phyloP scores from a whole-genome alignment of 1,140 invertebrate genomes.

The Drosophila virilis region DNA sequence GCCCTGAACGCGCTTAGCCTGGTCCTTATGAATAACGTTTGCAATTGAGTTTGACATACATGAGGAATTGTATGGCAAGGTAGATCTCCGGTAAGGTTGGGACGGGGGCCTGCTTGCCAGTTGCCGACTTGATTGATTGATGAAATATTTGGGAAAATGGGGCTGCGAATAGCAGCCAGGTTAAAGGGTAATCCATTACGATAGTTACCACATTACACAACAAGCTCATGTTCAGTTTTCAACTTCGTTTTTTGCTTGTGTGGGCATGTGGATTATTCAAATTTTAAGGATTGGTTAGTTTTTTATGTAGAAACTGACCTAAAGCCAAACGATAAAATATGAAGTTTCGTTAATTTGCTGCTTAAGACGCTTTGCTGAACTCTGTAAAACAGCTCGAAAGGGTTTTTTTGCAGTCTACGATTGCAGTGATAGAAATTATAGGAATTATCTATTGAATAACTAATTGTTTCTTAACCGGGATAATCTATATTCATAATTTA shows the following conservation, averaged over 20 bases:
- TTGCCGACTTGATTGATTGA: slow-evolving; percentile 61
- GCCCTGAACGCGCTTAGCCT: background rate
- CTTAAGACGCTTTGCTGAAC: no score
- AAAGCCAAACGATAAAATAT: no score
- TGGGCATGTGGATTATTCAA: background rate
- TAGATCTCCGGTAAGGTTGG: background rate
- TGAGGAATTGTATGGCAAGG: slow-evolving; percentile 9
- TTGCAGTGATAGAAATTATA: no score
- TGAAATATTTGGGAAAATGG: slow-evolving; percentile 28
- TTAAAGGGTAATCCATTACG: background rate
- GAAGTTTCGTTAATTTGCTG: no score
- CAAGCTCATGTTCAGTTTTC: background rate
- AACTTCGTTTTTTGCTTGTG: background rate
- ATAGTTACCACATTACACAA: slow-evolving; percentile 3
- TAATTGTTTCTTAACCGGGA: no score
- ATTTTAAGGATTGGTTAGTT: background rate
- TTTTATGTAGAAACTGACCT: background rate
- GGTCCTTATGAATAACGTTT: slow-evolving; percentile 61
- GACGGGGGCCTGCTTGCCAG: slow-evolving; percentile 10
- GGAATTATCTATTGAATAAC: no score
- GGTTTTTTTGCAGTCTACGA: no score
- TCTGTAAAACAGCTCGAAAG: no score
- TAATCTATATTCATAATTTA: no score
- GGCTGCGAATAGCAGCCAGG: background rate
- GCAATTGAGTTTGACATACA: slow-evolving; percentile 68